phyloP scores from a whole-genome alignment of 2,113 vertebrate species.

The Thinocorus orbignyianus region DNA sequence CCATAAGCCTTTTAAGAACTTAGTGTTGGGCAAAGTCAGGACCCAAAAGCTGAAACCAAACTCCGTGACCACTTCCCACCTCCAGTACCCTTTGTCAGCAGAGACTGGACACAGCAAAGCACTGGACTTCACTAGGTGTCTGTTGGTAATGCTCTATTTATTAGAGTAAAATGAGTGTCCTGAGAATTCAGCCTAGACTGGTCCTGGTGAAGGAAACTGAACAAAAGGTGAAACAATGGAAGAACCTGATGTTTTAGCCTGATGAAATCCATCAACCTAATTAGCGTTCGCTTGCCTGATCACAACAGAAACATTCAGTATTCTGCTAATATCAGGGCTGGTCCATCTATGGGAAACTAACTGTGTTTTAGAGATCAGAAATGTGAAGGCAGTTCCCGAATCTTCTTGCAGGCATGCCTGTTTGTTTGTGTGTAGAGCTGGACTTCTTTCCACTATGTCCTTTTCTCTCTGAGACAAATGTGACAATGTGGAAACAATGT shows the following conservation, averaged over 20 bases:
- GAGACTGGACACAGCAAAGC: neutral
- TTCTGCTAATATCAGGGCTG: neutral
- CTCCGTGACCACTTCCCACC: neutral
- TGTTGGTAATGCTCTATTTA: neutral
- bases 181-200: neutral
- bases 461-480: neutral
- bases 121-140: too few species aligned
- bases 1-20: neutral
- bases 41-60: neutral
- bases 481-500: neutral
- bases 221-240: neutral
- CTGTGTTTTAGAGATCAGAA: accelerated
- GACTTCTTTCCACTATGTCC: neutral
- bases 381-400: neutral
- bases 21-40: neutral
- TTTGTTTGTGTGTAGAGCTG: neutral
- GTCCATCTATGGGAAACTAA: neutral
- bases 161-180: neutral
- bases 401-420: neutral
- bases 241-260: neutral
- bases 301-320: neutral
- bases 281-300: neutral
- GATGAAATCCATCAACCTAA: neutral
- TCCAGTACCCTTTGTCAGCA: neutral
- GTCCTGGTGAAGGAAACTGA: neutral